Evolutionary conservation across 2,888 invertebrate genomes (phyloP).

Genomic region (Liopterus haemorrhoidalis): DNA sequence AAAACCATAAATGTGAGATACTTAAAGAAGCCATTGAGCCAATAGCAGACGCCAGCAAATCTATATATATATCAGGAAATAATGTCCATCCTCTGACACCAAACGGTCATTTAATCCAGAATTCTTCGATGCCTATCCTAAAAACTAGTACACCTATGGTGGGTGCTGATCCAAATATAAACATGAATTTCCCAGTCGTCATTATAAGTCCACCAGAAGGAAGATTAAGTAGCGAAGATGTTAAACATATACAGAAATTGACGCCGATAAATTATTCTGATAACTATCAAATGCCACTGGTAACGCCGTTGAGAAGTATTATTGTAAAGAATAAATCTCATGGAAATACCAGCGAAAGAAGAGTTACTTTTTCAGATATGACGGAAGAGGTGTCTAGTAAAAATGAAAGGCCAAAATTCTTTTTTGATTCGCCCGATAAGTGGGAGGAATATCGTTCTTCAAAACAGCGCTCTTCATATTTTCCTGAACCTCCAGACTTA

Average conservation of each 20-base stretch:
- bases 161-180: background rate
- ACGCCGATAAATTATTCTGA: background rate
- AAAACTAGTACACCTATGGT: background rate
- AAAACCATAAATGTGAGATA: background rate
- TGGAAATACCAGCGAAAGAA: background rate
- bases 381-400: too few relatives aligned
- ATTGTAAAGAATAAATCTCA: background rate
- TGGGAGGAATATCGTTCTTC: too few relatives aligned
- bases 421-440: too few relatives aligned
- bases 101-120: too few relatives aligned
- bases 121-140: background rate
- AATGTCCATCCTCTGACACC: too few relatives aligned
- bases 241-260: too few relatives aligned
- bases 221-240: background rate
- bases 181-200: background rate
- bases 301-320: slow-evolving; percentile 1
- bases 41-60: too few relatives aligned
- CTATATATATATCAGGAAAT: background rate
- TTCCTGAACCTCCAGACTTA: too few relatives aligned
- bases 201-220: background rate
- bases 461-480: too few relatives aligned
- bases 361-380: background rate
- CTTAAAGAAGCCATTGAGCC: too few relatives aligned
- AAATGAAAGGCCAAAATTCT: too few relatives aligned
- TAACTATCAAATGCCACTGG: background rate